Base-by-base conservation (phyloP, 2,888 invertebrate genomes). In the Torymus auratus region DNA sequence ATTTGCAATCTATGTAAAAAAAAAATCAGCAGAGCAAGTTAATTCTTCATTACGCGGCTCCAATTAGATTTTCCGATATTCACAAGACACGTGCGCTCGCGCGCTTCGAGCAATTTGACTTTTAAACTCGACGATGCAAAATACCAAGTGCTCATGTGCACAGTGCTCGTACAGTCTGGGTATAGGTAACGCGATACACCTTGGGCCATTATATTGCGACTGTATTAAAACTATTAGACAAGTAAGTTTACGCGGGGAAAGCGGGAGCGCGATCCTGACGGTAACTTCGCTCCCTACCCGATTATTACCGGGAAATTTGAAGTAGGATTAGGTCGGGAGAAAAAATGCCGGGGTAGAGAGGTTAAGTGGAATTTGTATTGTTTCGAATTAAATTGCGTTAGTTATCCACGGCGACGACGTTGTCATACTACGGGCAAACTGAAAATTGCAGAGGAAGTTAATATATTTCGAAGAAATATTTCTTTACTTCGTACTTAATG, bases 61-160 rank as follows among this genome's bases (percentile, higher is more conserved):
- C 56, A 79, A 74, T 69, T 74, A 28, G 52, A 74, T 79, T 70
- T 15, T 28, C 41, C 56, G 58, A 74, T 64, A 62, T 69, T 73
- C 56, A 11, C 62, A 69, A 79, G 79, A 73, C 65, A 28, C 15
- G 15, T 60, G 20, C 20, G 20, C 20, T 1, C 20, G 20, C n/a
- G 28, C 23, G 67, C 20, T 61, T 23, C 62, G 60, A 65, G 71
- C 74, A 79, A 74, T 80, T 80, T 75, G 70, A 75, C 74, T 80
- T 80, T 74, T 76, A 76, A 71, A 75, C 71, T 76, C 41, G 41
- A 5, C 41, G 7, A 7, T 41, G 41, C 41, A 41, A 41, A 41
- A 10, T 10, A 7, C 7, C 41, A 41, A 41, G 41, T 41, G 7
- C 41, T 1, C 41, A 7, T 10, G 41, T 41, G 41, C 7, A 7